These are phyloP conservation scores for Brenthis ino DNA, from an alignment of 2,888 invertebrate genomes.

Conservation along the genomic window DNA sequence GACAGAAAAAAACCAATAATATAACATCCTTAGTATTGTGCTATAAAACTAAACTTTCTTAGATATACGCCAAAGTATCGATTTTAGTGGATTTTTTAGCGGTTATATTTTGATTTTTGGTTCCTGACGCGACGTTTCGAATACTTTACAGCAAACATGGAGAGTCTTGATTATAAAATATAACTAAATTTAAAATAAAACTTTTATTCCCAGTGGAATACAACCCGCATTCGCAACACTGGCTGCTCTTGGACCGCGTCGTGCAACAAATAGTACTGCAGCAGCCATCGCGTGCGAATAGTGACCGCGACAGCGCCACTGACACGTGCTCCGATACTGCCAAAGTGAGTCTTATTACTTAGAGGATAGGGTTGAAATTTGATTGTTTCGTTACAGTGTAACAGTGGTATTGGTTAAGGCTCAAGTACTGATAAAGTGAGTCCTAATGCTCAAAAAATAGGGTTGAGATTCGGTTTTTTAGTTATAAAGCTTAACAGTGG, in stretches of 20 bases:
- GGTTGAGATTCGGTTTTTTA: no score
- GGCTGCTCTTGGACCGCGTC: constrained; percentile 96
- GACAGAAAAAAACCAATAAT: no score
- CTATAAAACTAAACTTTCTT: background rate
- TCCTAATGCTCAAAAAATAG: no score
- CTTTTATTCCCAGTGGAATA: constrained; percentile 85
- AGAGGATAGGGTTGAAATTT: no score
- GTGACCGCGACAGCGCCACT: constrained; percentile 64
- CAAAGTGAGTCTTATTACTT: constrained; percentile 52
- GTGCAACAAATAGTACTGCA: constrained; percentile 96
- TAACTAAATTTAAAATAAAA: background rate
- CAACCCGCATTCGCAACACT: constrained; percentile 94
- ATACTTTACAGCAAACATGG: background rate
- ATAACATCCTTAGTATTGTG: no score
- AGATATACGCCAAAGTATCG: background rate
- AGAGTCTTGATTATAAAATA: constrained; percentile 35
- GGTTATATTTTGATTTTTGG: background rate
- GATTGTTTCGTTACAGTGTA: no score
- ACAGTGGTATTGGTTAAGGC: no score
- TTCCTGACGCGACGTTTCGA: no score
- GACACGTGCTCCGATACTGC: constrained; percentile 55
- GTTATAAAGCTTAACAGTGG: no score
- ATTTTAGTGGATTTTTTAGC: no score
- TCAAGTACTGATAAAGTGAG: no score
- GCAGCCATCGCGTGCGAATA: constrained; percentile 72